Evolutionary conservation across 2,113 vertebrate genomes (phyloP).

Genomic region (Seriola quinqueradiata): DNA sequence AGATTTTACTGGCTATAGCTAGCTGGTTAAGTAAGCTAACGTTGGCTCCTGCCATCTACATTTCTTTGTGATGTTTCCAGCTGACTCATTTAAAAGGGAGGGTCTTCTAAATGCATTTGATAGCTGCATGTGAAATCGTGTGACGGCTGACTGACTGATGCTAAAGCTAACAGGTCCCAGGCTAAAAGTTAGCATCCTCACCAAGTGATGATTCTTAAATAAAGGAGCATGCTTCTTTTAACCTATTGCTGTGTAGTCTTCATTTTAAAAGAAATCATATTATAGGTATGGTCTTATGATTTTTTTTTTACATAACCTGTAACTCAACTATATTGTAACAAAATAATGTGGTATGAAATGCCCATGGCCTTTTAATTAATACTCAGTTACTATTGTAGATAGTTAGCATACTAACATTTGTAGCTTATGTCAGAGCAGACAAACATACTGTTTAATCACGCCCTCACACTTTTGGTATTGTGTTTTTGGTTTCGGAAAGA

Average conservation of each 20-base stretch:
- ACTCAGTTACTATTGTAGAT: not conserved
- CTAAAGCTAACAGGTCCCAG: not conserved
- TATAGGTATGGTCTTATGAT: no score
- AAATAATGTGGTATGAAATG: not conserved
- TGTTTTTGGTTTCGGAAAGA: not conserved
- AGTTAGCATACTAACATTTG: not conserved
- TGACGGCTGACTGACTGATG: not conserved
- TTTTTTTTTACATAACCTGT: not conserved
- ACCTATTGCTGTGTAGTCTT: no score
- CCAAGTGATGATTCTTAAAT: no score
- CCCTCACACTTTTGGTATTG: not conserved
- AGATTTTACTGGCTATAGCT: not conserved
- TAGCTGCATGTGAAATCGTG: no score
- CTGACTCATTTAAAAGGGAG: not conserved
- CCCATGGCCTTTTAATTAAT: no score
- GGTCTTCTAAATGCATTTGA: not conserved
- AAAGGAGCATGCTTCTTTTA: no score
- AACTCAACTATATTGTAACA: not conserved
- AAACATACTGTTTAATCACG: not conserved
- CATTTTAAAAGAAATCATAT: no score
- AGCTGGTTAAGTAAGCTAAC: not conserved
- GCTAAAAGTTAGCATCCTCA: not conserved
- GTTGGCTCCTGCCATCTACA: not conserved
- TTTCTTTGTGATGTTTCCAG: not conserved
- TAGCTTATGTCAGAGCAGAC: no score